Evolutionary conservation across 2,888 invertebrate species (phyloP).

Genomic region (Biston betularia): DNA sequence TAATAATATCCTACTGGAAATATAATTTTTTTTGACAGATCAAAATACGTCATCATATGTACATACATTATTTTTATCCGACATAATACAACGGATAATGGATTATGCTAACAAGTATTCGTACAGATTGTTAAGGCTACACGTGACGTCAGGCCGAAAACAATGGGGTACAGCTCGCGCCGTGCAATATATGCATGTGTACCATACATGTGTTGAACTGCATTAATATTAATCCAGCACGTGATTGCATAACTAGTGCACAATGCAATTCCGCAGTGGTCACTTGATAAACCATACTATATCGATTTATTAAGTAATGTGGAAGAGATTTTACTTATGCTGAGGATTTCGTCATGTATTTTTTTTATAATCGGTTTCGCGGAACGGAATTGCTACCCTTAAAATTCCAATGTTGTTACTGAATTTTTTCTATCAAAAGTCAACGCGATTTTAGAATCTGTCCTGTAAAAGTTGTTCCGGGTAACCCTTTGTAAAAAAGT

Average conservation of each 20-base stretch:
- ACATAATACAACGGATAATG: background rate
- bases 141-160: constrained; percentile 16
- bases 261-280: constrained; percentile 44
- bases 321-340: background rate
- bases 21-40: no score
- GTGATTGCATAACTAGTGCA: constrained; percentile 48
- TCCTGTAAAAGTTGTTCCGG: no score
- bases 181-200: background rate
- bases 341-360: no score
- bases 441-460: no score
- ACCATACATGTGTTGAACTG: constrained; percentile 13
- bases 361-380: no score
- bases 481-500: no score
- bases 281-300: constrained; percentile 35
- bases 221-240: constrained; percentile 51
- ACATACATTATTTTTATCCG: no score
- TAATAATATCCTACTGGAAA: no score
- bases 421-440: no score
- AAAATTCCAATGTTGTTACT: no score
- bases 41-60: no score
- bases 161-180: constrained; percentile 20
- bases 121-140: background rate
- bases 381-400: no score
- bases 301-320: constrained; percentile 28
- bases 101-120: background rate